Evolutionary conservation across 2,888 invertebrate genomes (phyloP).

Genomic region (Cheilosia impressa): DNA sequence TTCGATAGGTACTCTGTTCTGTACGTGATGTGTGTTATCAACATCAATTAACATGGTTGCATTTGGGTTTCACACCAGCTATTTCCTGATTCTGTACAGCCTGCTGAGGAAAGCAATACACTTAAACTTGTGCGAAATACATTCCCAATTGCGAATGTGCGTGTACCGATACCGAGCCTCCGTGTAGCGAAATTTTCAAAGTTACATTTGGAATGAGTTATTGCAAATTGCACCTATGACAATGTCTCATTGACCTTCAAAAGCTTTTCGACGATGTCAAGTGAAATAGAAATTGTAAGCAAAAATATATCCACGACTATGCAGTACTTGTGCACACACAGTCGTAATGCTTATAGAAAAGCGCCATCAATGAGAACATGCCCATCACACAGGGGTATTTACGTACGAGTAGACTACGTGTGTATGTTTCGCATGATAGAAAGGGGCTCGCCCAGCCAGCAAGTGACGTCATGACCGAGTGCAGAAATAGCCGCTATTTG

Average conservation of each 20-base stretch:
- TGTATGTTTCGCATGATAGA: constrained; percentile 20
- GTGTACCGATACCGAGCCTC: not conserved
- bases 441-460: constrained; percentile 57
- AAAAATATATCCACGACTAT: not conserved
- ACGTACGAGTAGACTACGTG: not conserved
- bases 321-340: not conserved
- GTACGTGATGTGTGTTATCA: constrained; percentile 60
- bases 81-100: constrained; percentile 15
- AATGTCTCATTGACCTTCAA: constrained; percentile 34
- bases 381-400: constrained; percentile 8
- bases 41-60: constrained; percentile 40
- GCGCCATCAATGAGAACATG: constrained; percentile 30
- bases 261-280: constrained; percentile 35
- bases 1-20: constrained; percentile 23
- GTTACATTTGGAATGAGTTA: constrained; percentile 17
- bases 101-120: no score
- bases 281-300: constrained; percentile 30
- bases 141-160: not conserved
- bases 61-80: constrained; percentile 16
- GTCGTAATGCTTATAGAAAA: constrained; percentile 18
- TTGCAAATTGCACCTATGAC: constrained; percentile 18
- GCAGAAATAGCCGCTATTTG: constrained; percentile 14
- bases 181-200: not conserved
- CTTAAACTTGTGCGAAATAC: not conserved
- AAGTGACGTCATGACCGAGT: constrained; percentile 44